Evolutionary conservation across 2,888 invertebrate species (phyloP), one percentile per base, ranked within the genome.

Genomic region (Trichopria drosophilae): DNA sequence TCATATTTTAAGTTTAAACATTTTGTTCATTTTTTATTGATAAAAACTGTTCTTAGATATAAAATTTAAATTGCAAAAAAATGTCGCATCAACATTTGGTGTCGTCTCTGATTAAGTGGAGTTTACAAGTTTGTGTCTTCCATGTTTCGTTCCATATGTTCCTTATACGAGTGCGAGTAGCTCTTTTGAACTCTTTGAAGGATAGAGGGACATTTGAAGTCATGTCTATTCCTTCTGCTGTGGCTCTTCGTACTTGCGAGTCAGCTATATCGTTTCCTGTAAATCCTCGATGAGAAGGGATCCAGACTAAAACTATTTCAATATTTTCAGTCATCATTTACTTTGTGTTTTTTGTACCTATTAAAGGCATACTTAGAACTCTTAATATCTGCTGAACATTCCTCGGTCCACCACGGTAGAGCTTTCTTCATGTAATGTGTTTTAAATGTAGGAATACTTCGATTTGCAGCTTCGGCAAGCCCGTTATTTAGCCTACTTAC

Each of bases 381-480:
- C 28, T 39, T 55, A 4, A 39, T 1, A 0, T 50, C 47, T 18
- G 34, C 16, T 15, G 43, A 16, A 26, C 57, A 55, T 10, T 55
- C 22, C 1, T 47, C 3, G 22, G 58, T 61, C 60, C 59, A 61
- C 60, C 63, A 62, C n/a, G 53, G 55, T 3, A n/a, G n/a, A n/a
- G 56, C 45, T 42, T 45, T 48, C 13, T 46, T 53, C 24, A 5
- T 54, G 7, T 43, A 35, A 9, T 26, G 3, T 4, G 7, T 35
- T 6, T 26, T 23, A 9, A 51, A 32, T 9, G 19, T 9, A 7
- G 41, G 7, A 6, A 50, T 18, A 6, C n/a, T n/a, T n/a, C n/a
- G n/a, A n/a, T n/a, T n/a, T n/a, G n/a, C n/a, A n/a, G n/a, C n/a
- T n/a, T n/a, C n/a, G n/a, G n/a, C n/a, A n/a, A n/a, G n/a, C n/a